Base-by-base conservation (phyloP, 2,797 vertebrate species). In the Semaprochilodus insignis region DNA sequence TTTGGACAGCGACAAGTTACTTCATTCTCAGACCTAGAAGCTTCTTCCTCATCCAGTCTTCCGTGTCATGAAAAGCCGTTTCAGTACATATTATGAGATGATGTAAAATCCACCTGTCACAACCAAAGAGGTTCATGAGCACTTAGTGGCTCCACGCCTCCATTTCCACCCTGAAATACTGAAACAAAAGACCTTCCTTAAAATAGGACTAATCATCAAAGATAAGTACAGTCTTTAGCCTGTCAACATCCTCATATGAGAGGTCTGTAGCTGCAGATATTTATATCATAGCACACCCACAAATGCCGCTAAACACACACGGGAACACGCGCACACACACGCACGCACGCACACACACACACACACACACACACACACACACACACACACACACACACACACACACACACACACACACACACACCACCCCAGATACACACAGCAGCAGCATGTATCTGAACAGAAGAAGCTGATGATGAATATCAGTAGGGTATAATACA, bases 171-270 rank as follows among this genome's bases (percentile, higher is more conserved):
- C 57, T 36, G 70, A 74, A 65, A 77, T 55, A 80, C 19, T 52
- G 60, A 73, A 79, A 86, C 80, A 81, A 82, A 77, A 80, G 77
- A 78, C 52, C 51, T 63, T 27, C 62, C 69, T 75, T 80, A 60
- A 85, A 81, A 83, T 59, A 65, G 75, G 66, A 51, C 65, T 72
- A 77, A 78, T 81, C 75, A 79, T 81, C 76, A 79, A 19, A 25
- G 44, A 71, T 79, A 88, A 88, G 82, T 84, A 76, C 62, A 48
- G 79, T 80, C 77, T 86, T 87, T 79, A 86, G 54, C 65, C 59
- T 71, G 77, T 70, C 74, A 79, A 65, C 66, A 73, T 59, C 72
- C 74, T 81, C 74, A 71, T 72, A 86, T 15, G 52, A 71, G 73
- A 71, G 74, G 67, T 55, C 85, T 77, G 77, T 34, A 80, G 81